These are phyloP conservation scores for Clarias pachynema DNA, from an alignment of 2,797 vertebrate genomes.

Conservation along the genomic window DNA sequence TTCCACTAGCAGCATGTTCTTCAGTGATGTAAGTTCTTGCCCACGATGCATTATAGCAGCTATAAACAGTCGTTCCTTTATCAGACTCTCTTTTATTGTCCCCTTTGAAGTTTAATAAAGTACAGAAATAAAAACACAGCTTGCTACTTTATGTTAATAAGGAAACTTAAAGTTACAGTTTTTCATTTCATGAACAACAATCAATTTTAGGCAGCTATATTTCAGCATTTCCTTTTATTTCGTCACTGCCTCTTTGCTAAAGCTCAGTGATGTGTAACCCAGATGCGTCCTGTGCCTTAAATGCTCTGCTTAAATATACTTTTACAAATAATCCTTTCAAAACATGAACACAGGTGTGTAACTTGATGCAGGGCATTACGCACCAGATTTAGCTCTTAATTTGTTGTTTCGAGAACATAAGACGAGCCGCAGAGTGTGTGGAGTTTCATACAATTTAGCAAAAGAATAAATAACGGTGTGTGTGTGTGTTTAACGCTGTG, in stretches of 20 bases:
- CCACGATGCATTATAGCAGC: not conserved
- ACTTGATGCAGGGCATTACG: not conserved
- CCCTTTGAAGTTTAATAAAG: too few relatives aligned
- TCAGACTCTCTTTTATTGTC: not conserved
- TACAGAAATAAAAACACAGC: too few relatives aligned
- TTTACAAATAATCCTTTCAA: not conserved
- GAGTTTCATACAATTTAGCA: not conserved
- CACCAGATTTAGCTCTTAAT: constrained; percentile 16
- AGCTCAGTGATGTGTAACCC: not conserved
- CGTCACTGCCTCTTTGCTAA: not conserved
- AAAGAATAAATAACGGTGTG: not conserved
- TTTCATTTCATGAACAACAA: not conserved
- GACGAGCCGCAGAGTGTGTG: not conserved
- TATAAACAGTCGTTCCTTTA: not conserved
- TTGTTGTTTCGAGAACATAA: not conserved
- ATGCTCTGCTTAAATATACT: not conserved
- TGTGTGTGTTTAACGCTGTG: not conserved
- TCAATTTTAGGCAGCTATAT: not conserved
- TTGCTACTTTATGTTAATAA: too few relatives aligned
- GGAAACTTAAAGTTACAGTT: not conserved
- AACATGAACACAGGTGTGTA: not conserved
- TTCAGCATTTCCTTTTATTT: not conserved
- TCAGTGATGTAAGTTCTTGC: not conserved
- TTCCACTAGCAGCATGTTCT: not conserved
- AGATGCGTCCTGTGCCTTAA: not conserved